These are phyloP conservation scores for Fragum fragum DNA, from an alignment of 2,888 invertebrate species.

Conservation along the genomic window DNA sequence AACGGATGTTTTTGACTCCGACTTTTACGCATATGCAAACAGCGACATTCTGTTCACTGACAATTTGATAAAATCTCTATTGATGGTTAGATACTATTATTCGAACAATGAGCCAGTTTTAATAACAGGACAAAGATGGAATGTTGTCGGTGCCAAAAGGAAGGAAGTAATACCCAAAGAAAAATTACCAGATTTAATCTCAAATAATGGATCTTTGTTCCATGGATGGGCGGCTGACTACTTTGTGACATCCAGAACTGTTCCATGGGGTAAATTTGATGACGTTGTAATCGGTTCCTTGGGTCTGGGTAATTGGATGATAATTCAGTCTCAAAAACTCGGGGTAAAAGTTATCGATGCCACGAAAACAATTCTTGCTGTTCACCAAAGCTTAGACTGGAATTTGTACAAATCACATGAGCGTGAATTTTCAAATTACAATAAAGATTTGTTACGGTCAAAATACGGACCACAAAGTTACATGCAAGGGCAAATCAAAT, in stretches of 20 bases:
- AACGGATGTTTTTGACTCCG: conserved; percentile 68
- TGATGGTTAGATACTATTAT: conserved; percentile 41
- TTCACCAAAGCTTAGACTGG: conserved; percentile 80
- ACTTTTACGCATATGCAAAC: conserved; percentile 79
- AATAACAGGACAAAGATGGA: conserved; percentile 72
- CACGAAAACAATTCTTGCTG: conserved; percentile 76
- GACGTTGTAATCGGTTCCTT: conserved; percentile 79
- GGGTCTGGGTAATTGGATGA: conserved; percentile 82
- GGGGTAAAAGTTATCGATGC: conserved; percentile 74
- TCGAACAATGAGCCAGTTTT: conserved; percentile 56
- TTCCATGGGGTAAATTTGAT: conserved; percentile 72
- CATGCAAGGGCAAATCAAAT: conserved; percentile 72
- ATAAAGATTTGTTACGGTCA: conserved; percentile 68
- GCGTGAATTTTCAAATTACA: conserved; percentile 70
- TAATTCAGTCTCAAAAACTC: conserved; percentile 70
- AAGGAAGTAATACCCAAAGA: conserved; percentile 63
- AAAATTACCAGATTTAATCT: conserved; percentile 62
- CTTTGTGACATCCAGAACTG: conserved; percentile 75
- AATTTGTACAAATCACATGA: conserved; percentile 76
- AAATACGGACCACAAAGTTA: conserved; percentile 69
- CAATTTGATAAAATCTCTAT: conserved; percentile 68
- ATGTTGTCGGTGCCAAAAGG: conserved; percentile 71
- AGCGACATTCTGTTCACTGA: conserved; percentile 80
- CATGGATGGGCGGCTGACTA: conserved; percentile 77
- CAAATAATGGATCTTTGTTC: conserved; percentile 73